Percentiles rank a stretch among this genome's conserved stretches.
phyloP scores from a whole-genome alignment of 2,888 invertebrate genomes.

The Eretmocerus hayati region DNA sequence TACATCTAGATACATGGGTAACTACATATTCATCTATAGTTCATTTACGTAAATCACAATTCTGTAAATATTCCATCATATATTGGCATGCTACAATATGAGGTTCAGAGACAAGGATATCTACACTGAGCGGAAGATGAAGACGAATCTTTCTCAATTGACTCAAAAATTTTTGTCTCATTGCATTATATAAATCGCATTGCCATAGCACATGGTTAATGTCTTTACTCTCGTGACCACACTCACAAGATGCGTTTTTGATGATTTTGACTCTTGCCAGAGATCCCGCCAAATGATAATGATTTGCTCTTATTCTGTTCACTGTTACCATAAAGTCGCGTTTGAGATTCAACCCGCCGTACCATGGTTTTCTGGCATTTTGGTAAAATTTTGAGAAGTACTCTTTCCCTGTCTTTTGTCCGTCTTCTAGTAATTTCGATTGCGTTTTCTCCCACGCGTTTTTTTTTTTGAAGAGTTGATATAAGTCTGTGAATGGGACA shows the following conservation, averaged over 20 bases:
- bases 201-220: background rate
- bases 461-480: too few species aligned
- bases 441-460: too few species aligned
- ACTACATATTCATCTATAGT: too few species aligned
- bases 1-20: too few species aligned
- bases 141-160: background rate
- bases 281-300: background rate
- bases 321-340: background rate
- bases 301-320: background rate
- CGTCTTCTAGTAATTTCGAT: too few species aligned
- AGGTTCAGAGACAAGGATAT: too few species aligned
- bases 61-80: too few species aligned
- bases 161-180: background rate
- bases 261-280: background rate
- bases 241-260: background rate
- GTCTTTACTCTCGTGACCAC: background rate
- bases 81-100: too few species aligned
- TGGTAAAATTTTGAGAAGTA: too few species aligned
- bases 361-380: background rate
- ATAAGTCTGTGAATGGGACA: too few species aligned
- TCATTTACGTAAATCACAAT: too few species aligned
- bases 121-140: background rate
- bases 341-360: background rate
- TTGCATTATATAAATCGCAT: background rate
- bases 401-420: too few species aligned